These are phyloP conservation scores for Ariolimax columbianus DNA, from an alignment of 2,888 invertebrate genomes.

Conservation along the genomic window DNA sequence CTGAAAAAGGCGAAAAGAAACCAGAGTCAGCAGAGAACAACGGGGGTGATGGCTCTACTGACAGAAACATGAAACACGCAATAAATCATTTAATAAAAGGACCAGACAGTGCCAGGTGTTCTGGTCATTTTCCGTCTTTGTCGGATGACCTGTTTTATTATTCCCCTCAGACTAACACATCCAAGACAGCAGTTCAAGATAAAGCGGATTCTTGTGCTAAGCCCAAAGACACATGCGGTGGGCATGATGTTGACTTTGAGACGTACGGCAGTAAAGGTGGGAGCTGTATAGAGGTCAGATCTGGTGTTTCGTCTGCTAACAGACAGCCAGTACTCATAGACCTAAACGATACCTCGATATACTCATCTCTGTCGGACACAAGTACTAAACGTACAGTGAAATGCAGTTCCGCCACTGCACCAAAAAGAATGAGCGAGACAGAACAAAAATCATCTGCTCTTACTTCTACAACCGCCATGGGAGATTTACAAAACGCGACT, in stretches of 20 bases:
- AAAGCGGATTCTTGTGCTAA: neutral
- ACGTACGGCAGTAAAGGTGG: neutral
- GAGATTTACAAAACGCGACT: neutral
- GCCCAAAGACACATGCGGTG: too few species aligned
- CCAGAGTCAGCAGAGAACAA: neutral
- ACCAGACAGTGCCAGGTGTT: neutral
- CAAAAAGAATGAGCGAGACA: neutral
- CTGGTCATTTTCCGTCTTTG: neutral
- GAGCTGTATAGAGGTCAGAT: constrained; percentile 16
- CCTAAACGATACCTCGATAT: constrained; percentile 1
- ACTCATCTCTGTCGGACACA: neutral
- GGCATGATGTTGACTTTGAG: neutral
- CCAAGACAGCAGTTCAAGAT: too few species aligned
- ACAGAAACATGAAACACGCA: neutral
- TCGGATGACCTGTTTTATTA: too few species aligned
- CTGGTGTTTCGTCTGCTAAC: neutral
- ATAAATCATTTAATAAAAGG: too few species aligned
- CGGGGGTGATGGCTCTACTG: neutral
- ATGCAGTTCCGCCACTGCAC: too few species aligned
- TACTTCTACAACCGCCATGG: neutral
- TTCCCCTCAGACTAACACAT: neutral
- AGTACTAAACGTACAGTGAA: neutral
- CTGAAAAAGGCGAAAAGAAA: neutral
- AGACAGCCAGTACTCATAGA: constrained; percentile 8
- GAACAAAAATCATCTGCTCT: neutral